Percentiles rank a stretch among this genome's conserved stretches.
Evolutionary conservation across 2,888 invertebrate genomes (phyloP).

Genomic region (Xylophagus ater): DNA sequence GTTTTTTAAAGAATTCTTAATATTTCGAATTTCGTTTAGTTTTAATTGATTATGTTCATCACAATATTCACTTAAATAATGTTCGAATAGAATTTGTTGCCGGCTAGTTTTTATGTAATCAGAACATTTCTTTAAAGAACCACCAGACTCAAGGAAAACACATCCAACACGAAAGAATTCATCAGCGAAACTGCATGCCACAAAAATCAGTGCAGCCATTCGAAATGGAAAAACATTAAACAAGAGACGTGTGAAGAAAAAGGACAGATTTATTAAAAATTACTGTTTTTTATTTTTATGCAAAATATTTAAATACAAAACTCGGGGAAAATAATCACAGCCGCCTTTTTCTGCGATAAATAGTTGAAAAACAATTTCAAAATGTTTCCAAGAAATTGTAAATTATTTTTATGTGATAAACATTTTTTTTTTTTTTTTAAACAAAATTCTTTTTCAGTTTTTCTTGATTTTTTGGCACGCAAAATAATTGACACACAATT

Average conservation of each 20-base stretch:
- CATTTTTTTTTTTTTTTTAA: background rate
- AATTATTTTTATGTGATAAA: background rate
- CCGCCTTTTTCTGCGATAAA: too few species aligned
- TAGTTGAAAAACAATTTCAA: too few species aligned
- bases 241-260: background rate
- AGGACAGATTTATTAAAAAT: background rate
- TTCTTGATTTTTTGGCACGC: too few species aligned
- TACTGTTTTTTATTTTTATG: background rate
- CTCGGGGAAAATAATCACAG: background rate
- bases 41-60: background rate
- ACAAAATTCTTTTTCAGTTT: background rate
- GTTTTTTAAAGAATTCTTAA: too few species aligned
- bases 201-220: constrained; percentile 35
- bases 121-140: constrained; percentile 25
- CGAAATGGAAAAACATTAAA: constrained; percentile 3
- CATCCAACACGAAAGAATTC: constrained; percentile 29
- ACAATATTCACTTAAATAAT: constrained; percentile 24
- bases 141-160: constrained; percentile 30
- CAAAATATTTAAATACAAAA: background rate
- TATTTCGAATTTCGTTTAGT: background rate
- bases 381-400: background rate
- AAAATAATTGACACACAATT: too few species aligned
- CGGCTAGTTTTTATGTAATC: constrained; percentile 26
- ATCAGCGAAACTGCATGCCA: constrained; percentile 26
- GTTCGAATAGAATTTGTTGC: constrained; percentile 26